Evolutionary conservation across 2,113 vertebrate species (phyloP).

Genomic region (Acrocephalus arundinaceus): DNA sequence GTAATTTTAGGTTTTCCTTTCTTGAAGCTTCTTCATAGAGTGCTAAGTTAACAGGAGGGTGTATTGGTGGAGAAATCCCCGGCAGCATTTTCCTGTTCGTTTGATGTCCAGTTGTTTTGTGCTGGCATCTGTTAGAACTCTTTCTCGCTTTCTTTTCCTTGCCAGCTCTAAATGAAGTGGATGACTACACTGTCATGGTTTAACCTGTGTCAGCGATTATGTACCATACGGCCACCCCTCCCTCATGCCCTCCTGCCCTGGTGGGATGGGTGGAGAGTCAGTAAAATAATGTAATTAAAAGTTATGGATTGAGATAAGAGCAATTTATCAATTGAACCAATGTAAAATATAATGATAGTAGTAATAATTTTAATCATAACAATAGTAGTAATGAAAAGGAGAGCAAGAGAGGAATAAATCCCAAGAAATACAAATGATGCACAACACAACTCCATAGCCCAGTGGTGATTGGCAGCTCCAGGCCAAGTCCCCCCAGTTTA

Average conservation of each 20-base stretch:
- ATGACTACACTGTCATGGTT: not conserved
- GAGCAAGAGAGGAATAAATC: not conserved
- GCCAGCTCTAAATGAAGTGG: not conserved
- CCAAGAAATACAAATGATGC: not conserved
- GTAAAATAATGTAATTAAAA: not conserved
- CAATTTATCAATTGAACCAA: not conserved
- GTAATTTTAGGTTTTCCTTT: not conserved
- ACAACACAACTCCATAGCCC: rapidly evolving
- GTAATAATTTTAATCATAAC: not conserved
- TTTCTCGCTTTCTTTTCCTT: not conserved
- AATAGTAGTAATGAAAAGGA: not conserved
- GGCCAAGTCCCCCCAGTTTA: not conserved
- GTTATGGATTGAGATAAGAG: not conserved
- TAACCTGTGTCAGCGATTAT: not conserved
- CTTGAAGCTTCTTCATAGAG: not conserved
- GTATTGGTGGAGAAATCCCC: not conserved
- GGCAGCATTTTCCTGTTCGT: not conserved
- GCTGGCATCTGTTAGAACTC: not conserved
- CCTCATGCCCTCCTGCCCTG: not conserved
- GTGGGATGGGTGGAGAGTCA: not conserved
- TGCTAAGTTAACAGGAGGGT: not conserved
- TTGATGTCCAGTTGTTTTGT: not conserved
- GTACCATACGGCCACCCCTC: not conserved
- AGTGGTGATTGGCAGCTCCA: rapidly evolving
- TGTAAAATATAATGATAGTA: not conserved